Evolutionary conservation across 1,140 invertebrate species (phyloP).

Genomic region (Stegodyphus dumicola): DNA sequence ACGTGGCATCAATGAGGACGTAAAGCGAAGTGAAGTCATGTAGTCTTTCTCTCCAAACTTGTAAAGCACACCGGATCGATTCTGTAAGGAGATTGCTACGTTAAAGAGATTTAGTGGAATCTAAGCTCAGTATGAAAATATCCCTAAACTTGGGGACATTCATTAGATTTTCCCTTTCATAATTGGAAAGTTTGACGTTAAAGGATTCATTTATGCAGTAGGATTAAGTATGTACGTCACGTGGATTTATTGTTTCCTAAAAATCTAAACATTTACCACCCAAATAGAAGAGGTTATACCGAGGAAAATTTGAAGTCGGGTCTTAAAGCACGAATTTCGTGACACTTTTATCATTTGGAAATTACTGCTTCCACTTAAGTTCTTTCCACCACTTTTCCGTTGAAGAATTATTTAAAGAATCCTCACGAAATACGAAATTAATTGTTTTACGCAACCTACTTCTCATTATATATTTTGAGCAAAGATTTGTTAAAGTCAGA

Average conservation of each 20-base stretch:
- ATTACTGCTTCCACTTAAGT: too few species aligned
- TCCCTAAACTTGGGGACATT: constrained; percentile 16
- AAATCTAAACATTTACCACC: constrained; percentile 13
- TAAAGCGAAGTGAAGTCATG: too few species aligned
- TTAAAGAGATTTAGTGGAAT: constrained; percentile 10
- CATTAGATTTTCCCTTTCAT: constrained; percentile 36
- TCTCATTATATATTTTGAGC: too few species aligned
- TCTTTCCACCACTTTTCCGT: too few species aligned
- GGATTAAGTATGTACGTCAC: constrained; percentile 1
- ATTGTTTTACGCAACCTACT: too few species aligned
- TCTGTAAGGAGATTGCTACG: constrained; percentile 5
- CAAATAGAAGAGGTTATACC: background rate
- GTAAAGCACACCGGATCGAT: constrained; percentile 23
- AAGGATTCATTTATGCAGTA: background rate
- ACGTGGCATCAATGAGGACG: too few species aligned
- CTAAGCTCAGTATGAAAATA: constrained; percentile 14
- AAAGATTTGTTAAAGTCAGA: too few species aligned
- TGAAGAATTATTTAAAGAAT: too few species aligned
- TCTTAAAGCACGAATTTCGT: too few species aligned
- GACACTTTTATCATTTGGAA: too few species aligned
- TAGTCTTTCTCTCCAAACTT: background rate
- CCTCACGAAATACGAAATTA: too few species aligned
- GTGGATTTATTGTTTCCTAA: background rate
- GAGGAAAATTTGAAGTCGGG: too few species aligned
- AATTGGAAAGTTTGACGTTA: constrained; percentile 12